Evolutionary conservation across 1,140 invertebrate species (phyloP).

Genomic region (Atta cephalotes): DNA sequence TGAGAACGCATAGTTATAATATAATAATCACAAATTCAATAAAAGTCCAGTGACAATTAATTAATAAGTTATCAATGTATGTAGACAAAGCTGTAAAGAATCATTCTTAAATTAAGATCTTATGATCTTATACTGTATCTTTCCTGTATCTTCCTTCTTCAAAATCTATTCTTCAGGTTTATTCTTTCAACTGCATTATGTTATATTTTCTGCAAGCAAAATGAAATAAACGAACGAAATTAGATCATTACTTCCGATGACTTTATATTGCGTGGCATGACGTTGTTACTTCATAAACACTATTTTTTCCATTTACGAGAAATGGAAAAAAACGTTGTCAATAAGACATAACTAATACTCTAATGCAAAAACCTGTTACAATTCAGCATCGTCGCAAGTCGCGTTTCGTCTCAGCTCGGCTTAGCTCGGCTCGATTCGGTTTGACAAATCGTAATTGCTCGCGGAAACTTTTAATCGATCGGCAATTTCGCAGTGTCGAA

Average conservation of each 20-base stretch:
- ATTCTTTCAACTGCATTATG: neutral
- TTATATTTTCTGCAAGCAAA: neutral
- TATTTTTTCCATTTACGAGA: neutral
- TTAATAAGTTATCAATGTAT: too few relatives aligned
- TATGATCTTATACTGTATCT: neutral
- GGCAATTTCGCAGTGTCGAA: constrained; percentile 59
- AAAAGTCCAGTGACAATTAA: too few relatives aligned
- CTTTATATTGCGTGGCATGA: constrained; percentile 20
- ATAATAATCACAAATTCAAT: too few relatives aligned
- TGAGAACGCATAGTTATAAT: too few relatives aligned
- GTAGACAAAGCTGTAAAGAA: too few relatives aligned
- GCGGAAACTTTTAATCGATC: constrained; percentile 65
- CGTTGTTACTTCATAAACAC: constrained; percentile 26
- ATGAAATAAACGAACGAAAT: neutral
- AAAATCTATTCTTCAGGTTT: neutral
- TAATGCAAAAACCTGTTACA: constrained; percentile 27
- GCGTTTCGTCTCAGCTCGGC: neutral
- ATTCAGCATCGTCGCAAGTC: neutral
- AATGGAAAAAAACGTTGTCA: neutral
- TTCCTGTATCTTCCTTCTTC: neutral
- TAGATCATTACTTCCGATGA: neutral
- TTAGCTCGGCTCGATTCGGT: neutral
- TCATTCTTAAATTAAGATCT: neutral
- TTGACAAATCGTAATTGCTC: constrained; percentile 46
- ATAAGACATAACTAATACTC: neutral